Evolutionary conservation across 2,113 vertebrate species (phyloP).

Genomic region (Centropristis striata): DNA sequence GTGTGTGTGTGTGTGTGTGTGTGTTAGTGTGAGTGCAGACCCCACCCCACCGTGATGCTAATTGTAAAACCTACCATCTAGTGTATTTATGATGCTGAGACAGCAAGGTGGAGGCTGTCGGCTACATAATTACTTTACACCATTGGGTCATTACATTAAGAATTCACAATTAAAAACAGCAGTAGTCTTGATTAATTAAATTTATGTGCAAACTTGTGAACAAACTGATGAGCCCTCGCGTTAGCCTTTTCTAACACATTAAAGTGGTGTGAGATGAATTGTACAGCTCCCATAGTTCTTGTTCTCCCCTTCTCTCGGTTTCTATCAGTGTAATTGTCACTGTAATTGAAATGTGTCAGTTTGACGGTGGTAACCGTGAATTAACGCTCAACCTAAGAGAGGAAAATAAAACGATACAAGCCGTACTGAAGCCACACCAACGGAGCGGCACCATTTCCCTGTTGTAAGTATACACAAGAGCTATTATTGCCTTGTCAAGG

Average conservation of each 20-base stretch:
- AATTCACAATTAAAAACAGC: conserved; percentile 61
- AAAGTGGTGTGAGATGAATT: neutral
- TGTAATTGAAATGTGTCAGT: conserved; percentile 61
- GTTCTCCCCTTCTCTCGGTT: neutral
- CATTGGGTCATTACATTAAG: conserved; percentile 44
- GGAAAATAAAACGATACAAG: conserved; percentile 33
- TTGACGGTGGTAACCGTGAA: conserved; percentile 41
- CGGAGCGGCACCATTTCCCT: neutral
- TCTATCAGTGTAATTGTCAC: conserved; percentile 38
- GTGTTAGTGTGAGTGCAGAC: conserved; percentile 11
- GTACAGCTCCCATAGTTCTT: neutral
- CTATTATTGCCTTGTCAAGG: conserved; percentile 62
- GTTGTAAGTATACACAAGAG: conserved; percentile 23
- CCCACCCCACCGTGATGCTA: conserved; percentile 32
- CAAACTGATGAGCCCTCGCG: conserved; percentile 23
- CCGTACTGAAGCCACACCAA: neutral
- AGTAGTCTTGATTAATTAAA: conserved; percentile 40
- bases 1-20: conserved; percentile 16
- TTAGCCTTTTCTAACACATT: neutral
- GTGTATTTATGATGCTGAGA: conserved; percentile 68
- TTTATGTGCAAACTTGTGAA: conserved; percentile 33
- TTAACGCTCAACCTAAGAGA: conserved; percentile 40
- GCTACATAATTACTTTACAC: conserved; percentile 57
- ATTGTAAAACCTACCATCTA: conserved; percentile 63
- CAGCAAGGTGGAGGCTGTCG: conserved; percentile 58